Conservation (phyloP, 2,888 invertebrate species). For the Timandra comae region DNA sequence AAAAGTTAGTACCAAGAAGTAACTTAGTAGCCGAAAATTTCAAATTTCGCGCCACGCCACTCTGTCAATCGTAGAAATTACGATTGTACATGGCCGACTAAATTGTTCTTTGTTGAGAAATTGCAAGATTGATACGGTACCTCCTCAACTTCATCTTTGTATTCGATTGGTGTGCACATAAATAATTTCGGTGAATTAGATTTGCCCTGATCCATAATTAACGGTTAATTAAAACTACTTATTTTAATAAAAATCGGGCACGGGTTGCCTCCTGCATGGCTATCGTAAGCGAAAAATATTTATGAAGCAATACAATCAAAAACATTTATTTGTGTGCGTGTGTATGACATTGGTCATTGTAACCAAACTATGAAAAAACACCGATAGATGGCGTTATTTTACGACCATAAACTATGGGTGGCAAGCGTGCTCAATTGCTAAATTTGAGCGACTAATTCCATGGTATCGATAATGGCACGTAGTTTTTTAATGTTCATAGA, state of each 20-base stretch:
- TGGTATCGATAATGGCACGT: too few species aligned
- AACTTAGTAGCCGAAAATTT: constrained; percentile 39
- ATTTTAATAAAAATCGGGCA: constrained; percentile 76
- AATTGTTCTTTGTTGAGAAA: constrained; percentile 71
- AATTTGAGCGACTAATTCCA: too few species aligned
- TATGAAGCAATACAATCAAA: constrained; percentile 70
- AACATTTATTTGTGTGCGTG: constrained; percentile 60
- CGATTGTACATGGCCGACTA: constrained; percentile 72
- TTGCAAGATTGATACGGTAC: constrained; percentile 78
- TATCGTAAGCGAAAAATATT: constrained; percentile 77
- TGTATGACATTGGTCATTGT: constrained; percentile 9
- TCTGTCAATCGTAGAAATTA: constrained; percentile 60
- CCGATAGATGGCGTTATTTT: not conserved
- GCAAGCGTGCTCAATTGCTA: too few species aligned
- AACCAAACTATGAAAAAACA: too few species aligned
- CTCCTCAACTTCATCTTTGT: constrained; percentile 94
- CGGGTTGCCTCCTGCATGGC: constrained; percentile 79
- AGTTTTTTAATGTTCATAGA: too few species aligned
- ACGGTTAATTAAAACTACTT: constrained; percentile 67
- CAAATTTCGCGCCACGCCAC: constrained; percentile 70
- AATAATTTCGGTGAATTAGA: constrained; percentile 84
- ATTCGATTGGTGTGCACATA: constrained; percentile 88
- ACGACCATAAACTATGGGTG: too few species aligned
- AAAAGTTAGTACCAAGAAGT: constrained; percentile 26
- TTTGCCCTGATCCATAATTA: constrained; percentile 78